phyloP scores from a whole-genome alignment of 2,797 vertebrate species.

The Chromis chromis region DNA sequence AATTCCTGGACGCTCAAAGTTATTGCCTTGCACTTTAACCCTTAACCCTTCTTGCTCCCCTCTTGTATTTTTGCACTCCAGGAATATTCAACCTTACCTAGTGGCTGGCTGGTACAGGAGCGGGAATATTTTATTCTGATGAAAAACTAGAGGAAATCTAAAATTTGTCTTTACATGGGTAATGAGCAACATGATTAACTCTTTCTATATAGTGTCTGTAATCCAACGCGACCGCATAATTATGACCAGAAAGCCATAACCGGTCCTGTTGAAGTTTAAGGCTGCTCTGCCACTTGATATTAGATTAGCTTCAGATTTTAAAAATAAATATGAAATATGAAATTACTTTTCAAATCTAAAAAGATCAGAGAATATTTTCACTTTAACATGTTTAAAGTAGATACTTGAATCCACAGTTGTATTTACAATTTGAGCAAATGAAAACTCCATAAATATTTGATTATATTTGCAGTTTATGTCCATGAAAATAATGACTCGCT shows the following conservation, averaged over 20 bases:
- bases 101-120: slow-evolving; percentile 64
- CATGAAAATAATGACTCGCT: slow-evolving; percentile 68
- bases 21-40: slow-evolving; percentile 87
- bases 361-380: slow-evolving; percentile 79
- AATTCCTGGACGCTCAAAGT: slow-evolving; percentile 80
- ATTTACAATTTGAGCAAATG: slow-evolving; percentile 75
- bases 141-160: slow-evolving; percentile 55
- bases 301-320: slow-evolving; percentile 67
- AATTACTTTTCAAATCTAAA: slow-evolving; percentile 69
- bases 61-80: slow-evolving; percentile 85
- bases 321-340: slow-evolving; percentile 57
- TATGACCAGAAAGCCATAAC: slow-evolving; percentile 81
- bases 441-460: slow-evolving; percentile 71
- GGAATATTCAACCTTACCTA: slow-evolving; percentile 72
- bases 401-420: slow-evolving; percentile 83
- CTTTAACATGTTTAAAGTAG: slow-evolving; percentile 76
- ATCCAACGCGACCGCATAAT: slow-evolving; percentile 57
- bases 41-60: slow-evolving; percentile 68
- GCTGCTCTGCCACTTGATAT: slow-evolving; percentile 66
- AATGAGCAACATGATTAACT: slow-evolving; percentile 63
- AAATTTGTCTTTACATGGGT: slow-evolving; percentile 53
- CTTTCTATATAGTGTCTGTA: slow-evolving; percentile 52
- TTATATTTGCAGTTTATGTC: slow-evolving; percentile 78
- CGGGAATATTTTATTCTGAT: slow-evolving; percentile 60
- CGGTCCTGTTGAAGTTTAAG: slow-evolving; percentile 69